These are phyloP conservation scores for Monochamus saltuarius DNA, from an alignment of 1,140 invertebrate species.

Conservation along the genomic window DNA sequence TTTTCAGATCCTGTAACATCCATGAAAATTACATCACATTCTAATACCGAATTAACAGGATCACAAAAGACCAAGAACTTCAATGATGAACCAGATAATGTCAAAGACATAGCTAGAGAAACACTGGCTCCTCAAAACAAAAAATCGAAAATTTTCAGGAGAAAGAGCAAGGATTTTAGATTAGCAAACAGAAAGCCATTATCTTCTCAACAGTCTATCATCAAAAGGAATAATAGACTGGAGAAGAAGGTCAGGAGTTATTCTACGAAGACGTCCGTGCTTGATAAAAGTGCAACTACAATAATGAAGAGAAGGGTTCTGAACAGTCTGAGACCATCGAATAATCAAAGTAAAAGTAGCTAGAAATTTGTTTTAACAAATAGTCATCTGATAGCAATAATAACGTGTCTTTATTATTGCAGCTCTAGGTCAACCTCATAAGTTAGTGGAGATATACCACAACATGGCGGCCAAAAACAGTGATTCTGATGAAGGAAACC, in stretches of 20 bases:
- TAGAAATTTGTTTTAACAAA: neutral
- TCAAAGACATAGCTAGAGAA: neutral
- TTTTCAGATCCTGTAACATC: too few relatives aligned
- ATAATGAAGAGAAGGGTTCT: conserved; percentile 13
- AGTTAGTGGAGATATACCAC: conserved; percentile 56
- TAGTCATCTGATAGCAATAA: neutral
- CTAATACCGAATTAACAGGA: too few relatives aligned
- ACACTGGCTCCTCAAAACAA: neutral
- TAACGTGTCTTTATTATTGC: too few relatives aligned
- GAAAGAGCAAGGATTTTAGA: conserved; percentile 14
- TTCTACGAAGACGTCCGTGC: neutral
- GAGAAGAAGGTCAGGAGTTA: conserved; percentile 21
- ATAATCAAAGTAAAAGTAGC: neutral
- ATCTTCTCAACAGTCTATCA: conserved; percentile 11
- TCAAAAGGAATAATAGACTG: conserved; percentile 12
- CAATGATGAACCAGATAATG: neutral
- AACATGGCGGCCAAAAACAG: conserved; percentile 50
- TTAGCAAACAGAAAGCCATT: conserved; percentile 8
- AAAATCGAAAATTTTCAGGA: conserved; percentile 21
- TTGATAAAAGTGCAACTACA: conserved; percentile 17
- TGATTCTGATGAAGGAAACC: conserved; percentile 42
- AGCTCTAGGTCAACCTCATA: neutral
- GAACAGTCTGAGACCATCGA: conserved; percentile 10
- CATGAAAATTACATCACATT: too few relatives aligned
- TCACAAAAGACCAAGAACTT: neutral